These are phyloP conservation scores for Brachirus orientalis DNA, from an alignment of 2,113 vertebrate species.

Conservation along the genomic window DNA sequence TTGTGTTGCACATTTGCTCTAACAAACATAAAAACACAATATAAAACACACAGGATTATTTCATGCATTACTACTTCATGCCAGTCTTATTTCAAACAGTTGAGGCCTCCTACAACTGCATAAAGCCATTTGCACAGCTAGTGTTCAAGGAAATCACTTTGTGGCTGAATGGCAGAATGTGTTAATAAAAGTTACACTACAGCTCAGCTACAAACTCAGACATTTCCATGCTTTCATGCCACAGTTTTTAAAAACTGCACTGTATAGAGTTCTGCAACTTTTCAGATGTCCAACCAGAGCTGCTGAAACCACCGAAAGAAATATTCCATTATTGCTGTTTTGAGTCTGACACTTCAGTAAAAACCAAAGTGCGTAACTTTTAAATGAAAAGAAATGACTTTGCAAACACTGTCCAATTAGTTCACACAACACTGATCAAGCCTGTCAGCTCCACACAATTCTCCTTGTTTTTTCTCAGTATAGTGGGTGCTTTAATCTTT, in stretches of 20 bases:
- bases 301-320: neutral
- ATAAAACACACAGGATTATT: neutral
- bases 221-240: constrained; percentile 41
- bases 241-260: neutral
- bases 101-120: constrained; percentile 9
- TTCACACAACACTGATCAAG: no score
- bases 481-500: no score
- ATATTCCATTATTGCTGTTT: neutral
- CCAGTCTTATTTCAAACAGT: constrained; percentile 50
- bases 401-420: no score
- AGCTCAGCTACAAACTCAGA: constrained; percentile 1
- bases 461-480: no score
- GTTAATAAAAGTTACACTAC: neutral
- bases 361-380: neutral
- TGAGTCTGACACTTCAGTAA: neutral
- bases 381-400: neutral
- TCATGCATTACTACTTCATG: constrained; percentile 61
- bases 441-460: no score
- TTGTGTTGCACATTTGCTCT: constrained; percentile 29
- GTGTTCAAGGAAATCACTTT: neutral
- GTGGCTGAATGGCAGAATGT: neutral
- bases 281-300: constrained; percentile 6
- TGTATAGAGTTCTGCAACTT: constrained; percentile 1
- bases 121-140: constrained; percentile 1
- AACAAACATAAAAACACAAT: constrained; percentile 12